phyloP scores from a whole-genome alignment of 2,888 invertebrate genomes.

The Acrocera orbiculus region DNA sequence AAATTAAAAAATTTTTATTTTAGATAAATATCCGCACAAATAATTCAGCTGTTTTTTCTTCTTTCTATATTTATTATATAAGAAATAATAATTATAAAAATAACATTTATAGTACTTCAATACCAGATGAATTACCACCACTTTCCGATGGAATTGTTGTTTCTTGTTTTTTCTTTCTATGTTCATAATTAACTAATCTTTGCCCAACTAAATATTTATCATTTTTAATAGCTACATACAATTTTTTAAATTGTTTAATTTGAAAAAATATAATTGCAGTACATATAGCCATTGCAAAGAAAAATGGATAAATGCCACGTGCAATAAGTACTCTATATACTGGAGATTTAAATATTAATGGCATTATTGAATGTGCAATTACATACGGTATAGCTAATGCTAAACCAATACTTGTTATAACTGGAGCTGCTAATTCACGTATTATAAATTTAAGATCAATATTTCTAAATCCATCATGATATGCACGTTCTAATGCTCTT shows the following conservation, averaged over 20 bases:
- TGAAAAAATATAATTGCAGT: constrained; percentile 62
- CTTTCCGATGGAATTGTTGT: constrained; percentile 17
- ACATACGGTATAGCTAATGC: constrained; percentile 89
- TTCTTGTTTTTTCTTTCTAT: constrained; percentile 43
- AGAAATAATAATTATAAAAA: neutral
- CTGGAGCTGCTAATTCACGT: constrained; percentile 71
- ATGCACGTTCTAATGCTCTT: constrained; percentile 79
- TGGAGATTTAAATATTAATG: constrained; percentile 44
- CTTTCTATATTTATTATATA: too few relatives aligned
- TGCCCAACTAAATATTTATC: constrained; percentile 97
- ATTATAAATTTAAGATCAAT: constrained; percentile 80
- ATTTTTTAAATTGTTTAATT: constrained; percentile 78
- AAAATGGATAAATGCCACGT: constrained; percentile 75
- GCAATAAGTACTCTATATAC: constrained; percentile 58
- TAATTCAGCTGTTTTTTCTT: too few relatives aligned
- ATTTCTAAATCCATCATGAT: constrained; percentile 81
- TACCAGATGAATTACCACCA: constrained; percentile 14
- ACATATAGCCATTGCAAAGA: constrained; percentile 53
- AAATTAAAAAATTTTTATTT: too few relatives aligned
- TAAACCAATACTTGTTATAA: constrained; percentile 74
- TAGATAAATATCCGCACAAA: too few relatives aligned
- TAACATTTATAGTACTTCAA: constrained; percentile 13
- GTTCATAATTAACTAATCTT: constrained; percentile 91
- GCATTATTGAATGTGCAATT: constrained; percentile 59
- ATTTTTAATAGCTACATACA: constrained; percentile 97